phyloP scores from a whole-genome alignment of 2,888 invertebrate species.

The Tanypteryx hageni region DNA sequence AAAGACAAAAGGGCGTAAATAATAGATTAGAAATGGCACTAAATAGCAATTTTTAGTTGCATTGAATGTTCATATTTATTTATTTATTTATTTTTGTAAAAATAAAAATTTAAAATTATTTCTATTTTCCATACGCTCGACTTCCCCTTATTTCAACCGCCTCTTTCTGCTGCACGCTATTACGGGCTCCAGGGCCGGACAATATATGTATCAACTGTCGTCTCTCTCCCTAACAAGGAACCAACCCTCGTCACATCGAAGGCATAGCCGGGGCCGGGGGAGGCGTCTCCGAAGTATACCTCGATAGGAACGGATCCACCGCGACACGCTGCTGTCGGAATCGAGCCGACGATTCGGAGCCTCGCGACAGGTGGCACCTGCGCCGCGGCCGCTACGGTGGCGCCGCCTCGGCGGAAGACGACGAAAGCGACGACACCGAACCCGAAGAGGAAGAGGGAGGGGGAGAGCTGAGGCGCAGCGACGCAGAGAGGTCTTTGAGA shows the following conservation, averaged over 20 bases:
- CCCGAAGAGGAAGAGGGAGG: background rate
- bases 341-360: conserved; percentile 12
- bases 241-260: background rate
- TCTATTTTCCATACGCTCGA: too few relatives aligned
- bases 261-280: background rate
- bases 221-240: background rate
- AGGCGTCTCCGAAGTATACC: conserved; percentile 56
- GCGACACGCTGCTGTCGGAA: conserved; percentile 56
- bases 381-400: conserved; percentile 30
- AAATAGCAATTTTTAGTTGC: too few relatives aligned
- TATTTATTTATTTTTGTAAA: too few relatives aligned
- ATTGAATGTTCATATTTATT: too few relatives aligned
- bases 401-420: background rate
- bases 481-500: conserved; percentile 75
- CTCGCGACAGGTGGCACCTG: conserved; percentile 51
- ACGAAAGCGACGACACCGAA: background rate
- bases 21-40: too few relatives aligned
- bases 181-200: too few relatives aligned
- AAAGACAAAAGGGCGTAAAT: too few relatives aligned
- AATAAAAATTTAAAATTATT: too few relatives aligned
- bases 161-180: too few relatives aligned
- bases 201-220: too few relatives aligned
- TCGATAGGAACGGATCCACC: conserved; percentile 55
- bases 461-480: conserved; percentile 73
- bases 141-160: too few relatives aligned